Evolutionary conservation across 2,797 vertebrate genomes (phyloP).

Genomic region (Cryptoblepharus egeriae): DNA sequence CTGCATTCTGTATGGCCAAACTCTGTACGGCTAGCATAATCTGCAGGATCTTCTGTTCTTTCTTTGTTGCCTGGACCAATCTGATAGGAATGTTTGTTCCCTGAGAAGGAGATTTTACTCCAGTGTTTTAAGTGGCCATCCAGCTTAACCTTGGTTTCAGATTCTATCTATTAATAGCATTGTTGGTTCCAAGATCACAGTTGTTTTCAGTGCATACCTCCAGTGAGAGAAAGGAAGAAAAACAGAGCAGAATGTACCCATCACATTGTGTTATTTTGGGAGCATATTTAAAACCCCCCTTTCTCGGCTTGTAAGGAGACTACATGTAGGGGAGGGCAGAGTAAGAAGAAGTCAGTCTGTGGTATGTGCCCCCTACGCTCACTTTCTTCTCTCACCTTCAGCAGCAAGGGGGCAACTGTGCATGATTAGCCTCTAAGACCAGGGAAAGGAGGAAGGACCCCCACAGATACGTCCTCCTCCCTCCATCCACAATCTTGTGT

Average conservation of each 20-base stretch:
- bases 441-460: no score
- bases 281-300: background rate
- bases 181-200: background rate
- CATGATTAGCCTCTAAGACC: no score
- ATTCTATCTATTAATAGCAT: slow-evolving; percentile 12
- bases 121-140: background rate
- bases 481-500: no score
- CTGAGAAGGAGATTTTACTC: background rate
- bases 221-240: background rate
- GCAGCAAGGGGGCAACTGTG: no score
- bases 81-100: background rate
- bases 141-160: slow-evolving; percentile 11
- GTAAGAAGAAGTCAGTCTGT: background rate
- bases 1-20: background rate
- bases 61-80: background rate
- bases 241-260: no score
- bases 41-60: background rate
- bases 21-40: slow-evolving; percentile 1
- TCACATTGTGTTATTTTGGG: background rate
- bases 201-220: background rate
- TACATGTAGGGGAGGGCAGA: background rate
- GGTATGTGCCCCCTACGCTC: no score
- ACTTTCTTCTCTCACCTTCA: no score
- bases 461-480: no score
- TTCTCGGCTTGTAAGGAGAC: background rate